Evolutionary conservation across 2,888 invertebrate species (phyloP), one percentile per base, ranked within the genome.

Genomic region (Arctia plantaginis): DNA sequence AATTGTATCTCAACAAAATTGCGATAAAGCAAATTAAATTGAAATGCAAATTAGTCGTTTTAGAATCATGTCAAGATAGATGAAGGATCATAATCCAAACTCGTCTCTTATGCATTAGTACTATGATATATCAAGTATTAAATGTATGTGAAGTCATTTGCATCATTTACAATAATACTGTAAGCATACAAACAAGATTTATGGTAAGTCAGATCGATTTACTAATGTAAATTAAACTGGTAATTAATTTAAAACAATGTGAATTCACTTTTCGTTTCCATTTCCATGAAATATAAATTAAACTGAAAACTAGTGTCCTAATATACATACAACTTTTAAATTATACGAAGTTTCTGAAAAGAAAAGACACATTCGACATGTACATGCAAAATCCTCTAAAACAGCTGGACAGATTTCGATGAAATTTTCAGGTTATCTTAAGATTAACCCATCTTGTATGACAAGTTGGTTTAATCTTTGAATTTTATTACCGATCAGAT

Each of bases 51-150:
- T 51, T 47, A 51, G 27, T 30, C 0, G 0, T 65, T 67, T 44
- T 4, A 69, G 81, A 68, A 44, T 12, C 66, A 13, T 27, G 59
- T 47, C 41, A 82, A 79, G 82, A 82, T 81, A 71, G 71, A 82
- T 77, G 84, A 55, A 33, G 66, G 33, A 44, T 33, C 39, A 44
- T 33, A n/a, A 20, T n/a, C 6, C n/a, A 27, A n/a, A 47, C 20
- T 74, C 69, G 76, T 71, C 76, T 71, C 76, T 73, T 71, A 66
- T 75, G 73, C 75, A 76, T 83, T 71, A 76, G 27, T 65, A 35
- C 51, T 41, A 3, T 67, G 69, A 74, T 69, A 73, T 74, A 72
- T 75, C 44, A 39, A 66, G 39, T 20, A 66, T 76, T 73, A 47
- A 47, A 72, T 75, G 33, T 71, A 74, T 71, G 72, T 75, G 81